Evolutionary conservation across 2,113 vertebrate species (phyloP), one percentile per base, ranked within the genome.

Genomic region (Synchiropus splendidus): DNA sequence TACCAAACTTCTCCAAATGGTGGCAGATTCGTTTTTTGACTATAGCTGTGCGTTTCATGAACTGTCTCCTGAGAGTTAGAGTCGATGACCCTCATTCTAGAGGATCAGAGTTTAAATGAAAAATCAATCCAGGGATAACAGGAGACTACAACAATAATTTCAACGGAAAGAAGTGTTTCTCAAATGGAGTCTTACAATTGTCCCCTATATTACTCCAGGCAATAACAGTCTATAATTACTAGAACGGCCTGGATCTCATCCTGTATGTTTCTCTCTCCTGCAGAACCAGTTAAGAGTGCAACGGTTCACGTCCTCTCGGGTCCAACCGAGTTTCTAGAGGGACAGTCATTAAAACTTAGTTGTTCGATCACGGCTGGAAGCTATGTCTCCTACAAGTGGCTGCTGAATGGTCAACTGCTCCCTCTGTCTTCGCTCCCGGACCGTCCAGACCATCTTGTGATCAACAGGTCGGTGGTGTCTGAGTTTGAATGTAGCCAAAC

Each of bases 321-420:
- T 15, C 3, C 5, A 18, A 1, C 2, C 0, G 58, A 75, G 18
- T 1, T 85, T 12, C 75, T 62, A 36, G 77, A 81, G 31, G 74
- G 68, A 8, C 5, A n/a, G 1, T 18, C 1, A 1, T 45, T 82
- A 40, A 17, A 62, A 13, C 70, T 87, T 2, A 2, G 0, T 1
- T 87, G 85, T 3, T 2, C 3, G 1, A 10, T 58, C 5, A 4
- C 1, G 0, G 18, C 21, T 18, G 83, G 83, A 42, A 84, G 11
- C 16, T 9, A 79, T 2, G 54, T 79, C 1, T 73, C 44, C 31
- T 85, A 73, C 42, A 16, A 49, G 0, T 87, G 85, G 85, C 35
- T 67, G 9, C 17, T 41, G 34, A 51, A 80, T n/a, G 53, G 30
- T 11, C 37, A 0, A 2, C 30, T n/a, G 11, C n/a, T 84, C 34